Percentiles rank a stretch among this genome's conserved stretches.
Conservation (phyloP, 2,888 invertebrate genomes). For the Eupithecia insigniata region DNA sequence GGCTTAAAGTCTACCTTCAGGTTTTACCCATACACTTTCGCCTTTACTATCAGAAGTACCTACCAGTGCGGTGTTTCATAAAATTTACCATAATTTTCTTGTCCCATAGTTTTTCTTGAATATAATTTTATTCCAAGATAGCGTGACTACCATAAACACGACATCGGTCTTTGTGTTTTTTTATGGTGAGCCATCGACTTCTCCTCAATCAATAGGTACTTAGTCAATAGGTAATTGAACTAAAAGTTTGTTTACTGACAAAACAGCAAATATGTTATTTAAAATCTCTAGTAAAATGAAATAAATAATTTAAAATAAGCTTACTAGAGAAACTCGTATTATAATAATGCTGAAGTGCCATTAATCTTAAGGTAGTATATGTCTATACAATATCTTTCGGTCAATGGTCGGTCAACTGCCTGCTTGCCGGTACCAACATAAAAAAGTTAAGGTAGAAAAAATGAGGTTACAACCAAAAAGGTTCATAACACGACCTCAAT, state of each 20-base stretch:
- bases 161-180: slow-evolving; percentile 7
- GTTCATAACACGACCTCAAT: slow-evolving; percentile 5
- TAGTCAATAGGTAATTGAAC: neutral
- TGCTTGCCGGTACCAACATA: neutral
- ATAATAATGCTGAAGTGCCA: no score
- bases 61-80: neutral
- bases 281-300: neutral
- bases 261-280: neutral
- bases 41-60: neutral
- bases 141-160: slow-evolving; percentile 8
- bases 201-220: neutral
- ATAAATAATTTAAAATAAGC: neutral
- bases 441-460: neutral
- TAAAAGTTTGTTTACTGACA: neutral
- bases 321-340: neutral
- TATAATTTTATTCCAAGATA: slow-evolving; percentile 2
- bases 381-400: neutral
- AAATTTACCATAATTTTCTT: neutral
- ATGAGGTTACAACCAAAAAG: neutral
- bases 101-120: neutral
- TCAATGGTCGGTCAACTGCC: neutral
- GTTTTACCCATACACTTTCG: neutral
- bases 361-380: no score
- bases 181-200: neutral
- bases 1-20: neutral